Conservation (phyloP, 2,797 vertebrate species). For the Champsocephalus gunnari region DNA sequence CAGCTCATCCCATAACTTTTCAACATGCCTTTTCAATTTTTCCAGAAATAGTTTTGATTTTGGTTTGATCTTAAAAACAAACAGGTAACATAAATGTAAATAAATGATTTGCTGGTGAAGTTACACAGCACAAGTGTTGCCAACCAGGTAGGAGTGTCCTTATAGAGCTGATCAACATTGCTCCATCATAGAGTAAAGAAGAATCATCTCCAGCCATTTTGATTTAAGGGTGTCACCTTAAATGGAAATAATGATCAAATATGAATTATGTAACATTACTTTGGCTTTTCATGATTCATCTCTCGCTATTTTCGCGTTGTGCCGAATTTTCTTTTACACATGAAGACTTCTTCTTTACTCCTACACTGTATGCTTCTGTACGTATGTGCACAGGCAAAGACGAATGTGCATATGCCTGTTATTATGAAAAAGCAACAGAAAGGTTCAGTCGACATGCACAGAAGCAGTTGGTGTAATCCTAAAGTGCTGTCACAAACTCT, state of each 20-base stretch:
- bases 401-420: not conserved
- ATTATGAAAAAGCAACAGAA: not conserved
- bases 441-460: constrained; percentile 21
- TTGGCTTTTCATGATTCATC: not conserved
- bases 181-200: not conserved
- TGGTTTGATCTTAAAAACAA: not conserved
- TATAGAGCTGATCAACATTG: not conserved
- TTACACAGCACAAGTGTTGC: not conserved
- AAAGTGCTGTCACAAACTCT: constrained; percentile 36
- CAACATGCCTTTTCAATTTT: not conserved
- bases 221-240: no score
- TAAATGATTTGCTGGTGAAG: not conserved
- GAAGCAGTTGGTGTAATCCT: constrained; percentile 29
- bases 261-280: no score
- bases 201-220: no score
- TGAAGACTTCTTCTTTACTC: not conserved
- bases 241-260: no score
- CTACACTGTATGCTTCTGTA: not conserved
- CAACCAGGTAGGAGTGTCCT: not conserved
- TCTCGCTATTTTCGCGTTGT: not conserved
- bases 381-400: not conserved
- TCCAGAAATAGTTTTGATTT: not conserved
- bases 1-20: not conserved
- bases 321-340: not conserved
- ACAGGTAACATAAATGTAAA: not conserved